A percentile compares a stretch with the other conserved stretches of the same genome.
Evolutionary conservation across 2,797 vertebrate species (phyloP).

Genomic region (Aratinga solstitialis): DNA sequence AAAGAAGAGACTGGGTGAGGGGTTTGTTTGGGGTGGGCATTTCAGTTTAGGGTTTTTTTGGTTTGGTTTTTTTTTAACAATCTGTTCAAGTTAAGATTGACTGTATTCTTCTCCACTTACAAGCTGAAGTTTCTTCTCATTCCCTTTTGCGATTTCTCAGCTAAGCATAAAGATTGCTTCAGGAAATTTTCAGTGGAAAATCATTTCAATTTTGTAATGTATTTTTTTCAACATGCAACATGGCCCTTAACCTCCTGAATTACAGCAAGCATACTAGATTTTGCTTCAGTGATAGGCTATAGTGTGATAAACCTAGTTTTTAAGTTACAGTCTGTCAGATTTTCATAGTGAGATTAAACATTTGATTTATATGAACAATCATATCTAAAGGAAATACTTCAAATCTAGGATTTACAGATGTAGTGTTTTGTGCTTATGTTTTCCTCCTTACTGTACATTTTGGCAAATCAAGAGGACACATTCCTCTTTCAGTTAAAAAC

Average conservation of each 20-base stretch:
- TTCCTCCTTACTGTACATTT: neutral
- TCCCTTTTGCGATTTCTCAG: neutral
- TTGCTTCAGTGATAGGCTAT: neutral
- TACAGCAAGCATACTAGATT: neutral
- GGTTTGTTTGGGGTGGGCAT: neutral
- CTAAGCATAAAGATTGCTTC: neutral
- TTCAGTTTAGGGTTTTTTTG: fast-evolving
- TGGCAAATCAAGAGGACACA: neutral
- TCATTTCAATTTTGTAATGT: neutral
- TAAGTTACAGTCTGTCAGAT: neutral
- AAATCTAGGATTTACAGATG: neutral
- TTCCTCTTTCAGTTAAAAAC: neutral
- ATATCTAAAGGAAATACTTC: neutral
- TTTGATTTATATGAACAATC: neutral
- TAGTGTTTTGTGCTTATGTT: neutral
- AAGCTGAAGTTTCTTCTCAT: neutral
- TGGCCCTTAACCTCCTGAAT: neutral
- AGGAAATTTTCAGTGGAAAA: neutral
- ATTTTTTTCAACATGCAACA: neutral
- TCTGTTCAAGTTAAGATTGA: neutral
- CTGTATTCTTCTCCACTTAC: neutral
- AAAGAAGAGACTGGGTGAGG: neutral
- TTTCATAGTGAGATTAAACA: neutral
- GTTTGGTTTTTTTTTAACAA: neutral
- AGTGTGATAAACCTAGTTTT: neutral